Evolutionary conservation across 23 tunicate species (phyloP), one percentile per base, ranked within the genome.

Genomic region (Diplosoma virens): DNA sequence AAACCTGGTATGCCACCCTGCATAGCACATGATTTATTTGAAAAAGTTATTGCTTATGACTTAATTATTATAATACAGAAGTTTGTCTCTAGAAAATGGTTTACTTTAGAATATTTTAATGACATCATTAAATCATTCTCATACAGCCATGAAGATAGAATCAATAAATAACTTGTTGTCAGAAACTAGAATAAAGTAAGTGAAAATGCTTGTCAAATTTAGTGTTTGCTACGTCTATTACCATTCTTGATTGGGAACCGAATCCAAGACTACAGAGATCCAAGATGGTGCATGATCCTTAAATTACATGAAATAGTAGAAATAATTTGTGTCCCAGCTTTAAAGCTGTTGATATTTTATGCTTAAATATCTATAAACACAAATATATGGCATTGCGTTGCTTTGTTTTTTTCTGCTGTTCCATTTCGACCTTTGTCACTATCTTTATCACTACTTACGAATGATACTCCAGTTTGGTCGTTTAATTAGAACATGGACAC

Each of bases 1-100:
- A 33, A 73, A n/a, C 78, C 78, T 48, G 33, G 63, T 7, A 32
- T 73, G 33, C 78, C 78, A 26, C 78, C 78, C 9, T 73, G 78
- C 29, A 9, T 73, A 9, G 78, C 63, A 22, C 78, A 73, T 50
- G 78, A 50, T 73, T 9, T 73, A 14, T 73, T 73, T 50, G 78
- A 73, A 27, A 65, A 65, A 11, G 78, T 73, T 22, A 22, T 73
- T 26, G 78, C 78, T 22, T 73, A 48, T 73, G 78, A 73, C 35
- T 23, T 73, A 22, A 34, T 34, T 3, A 5, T 73, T 3, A 3
- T 47, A 11, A 73, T 73, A 3, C 25, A 68, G 32, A 23, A 68
- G 18, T 68, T 17, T 25, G 24, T 68, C 17, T 34, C 75, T 2
- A 68, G 14, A 47, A 30, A 9, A 20, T 73, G 78, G 78, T 50